These are phyloP conservation scores for Thryonomys swinderianus DNA, from an alignment of 2,113 vertebrate genomes.

Conservation along the genomic window DNA sequence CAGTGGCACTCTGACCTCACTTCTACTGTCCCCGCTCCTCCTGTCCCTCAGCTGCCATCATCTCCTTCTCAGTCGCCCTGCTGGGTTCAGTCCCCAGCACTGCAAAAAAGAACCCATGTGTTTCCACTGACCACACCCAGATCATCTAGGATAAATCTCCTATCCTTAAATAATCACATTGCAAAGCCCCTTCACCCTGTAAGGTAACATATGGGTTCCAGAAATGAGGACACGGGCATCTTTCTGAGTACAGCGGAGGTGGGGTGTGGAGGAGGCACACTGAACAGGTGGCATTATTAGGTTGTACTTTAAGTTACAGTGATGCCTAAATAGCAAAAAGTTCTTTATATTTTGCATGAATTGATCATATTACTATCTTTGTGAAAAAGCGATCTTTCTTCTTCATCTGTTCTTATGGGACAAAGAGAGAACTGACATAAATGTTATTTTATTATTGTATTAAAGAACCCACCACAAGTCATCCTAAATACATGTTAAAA, in stretches of 20 bases:
- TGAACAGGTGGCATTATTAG: neutral
- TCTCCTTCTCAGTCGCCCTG: neutral
- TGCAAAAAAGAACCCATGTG: neutral
- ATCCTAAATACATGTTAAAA: too few relatives aligned
- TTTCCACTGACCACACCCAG: neutral
- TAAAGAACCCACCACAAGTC: neutral
- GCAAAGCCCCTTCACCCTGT: neutral
- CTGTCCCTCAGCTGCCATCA: neutral
- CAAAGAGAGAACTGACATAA: neutral
- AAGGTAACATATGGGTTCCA: neutral
- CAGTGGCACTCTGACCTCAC: neutral
- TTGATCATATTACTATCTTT: neutral
- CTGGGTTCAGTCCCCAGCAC: neutral
- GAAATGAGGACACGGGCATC: neutral
- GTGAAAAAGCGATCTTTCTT: neutral
- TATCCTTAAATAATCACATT: neutral
- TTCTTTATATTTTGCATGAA: slow-evolving; percentile 15
- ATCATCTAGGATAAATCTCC: neutral
- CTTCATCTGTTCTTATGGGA: neutral
- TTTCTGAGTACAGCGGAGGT: rapidly evolving
- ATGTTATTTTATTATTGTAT: slow-evolving; percentile 5
- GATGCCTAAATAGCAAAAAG: neutral
- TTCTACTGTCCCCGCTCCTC: neutral
- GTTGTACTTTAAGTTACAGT: neutral
- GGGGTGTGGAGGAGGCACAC: rapidly evolving